Conservation (phyloP, 2,113 vertebrate species). For the Microtus ochrogaster region DNA sequence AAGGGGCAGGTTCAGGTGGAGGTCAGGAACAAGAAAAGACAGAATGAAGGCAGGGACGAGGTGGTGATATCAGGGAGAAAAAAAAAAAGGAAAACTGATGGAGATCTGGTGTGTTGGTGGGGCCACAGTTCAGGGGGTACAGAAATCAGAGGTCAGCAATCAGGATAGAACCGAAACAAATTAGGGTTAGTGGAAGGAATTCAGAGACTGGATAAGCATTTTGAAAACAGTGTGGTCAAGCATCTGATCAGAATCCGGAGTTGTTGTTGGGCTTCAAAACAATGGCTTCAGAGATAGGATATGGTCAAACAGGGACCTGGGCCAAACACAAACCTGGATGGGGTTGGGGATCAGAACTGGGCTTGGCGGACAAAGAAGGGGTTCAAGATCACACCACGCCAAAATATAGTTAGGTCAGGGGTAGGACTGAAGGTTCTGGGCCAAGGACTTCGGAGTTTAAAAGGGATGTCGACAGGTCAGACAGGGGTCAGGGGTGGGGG, state of each 20-base stretch:
- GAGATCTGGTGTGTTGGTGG: not conserved
- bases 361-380: conserved; percentile 12
- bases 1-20: conserved; percentile 51
- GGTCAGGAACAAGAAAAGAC: conserved; percentile 59
- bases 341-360: not conserved
- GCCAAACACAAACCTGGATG: conserved; percentile 2
- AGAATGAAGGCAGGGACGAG: not conserved
- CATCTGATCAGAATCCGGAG: conserved; percentile 9
- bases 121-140: not conserved
- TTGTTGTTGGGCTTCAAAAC: not conserved
- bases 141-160: conserved; percentile 44
- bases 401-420: conserved; percentile 41
- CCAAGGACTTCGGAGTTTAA: not conserved
- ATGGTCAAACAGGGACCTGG: not conserved
- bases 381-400: conserved; percentile 8
- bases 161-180: conserved; percentile 25
- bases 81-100: not conserved
- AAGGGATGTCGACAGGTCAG: not conserved
- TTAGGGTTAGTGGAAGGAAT: not conserved
- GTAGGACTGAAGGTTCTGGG: not conserved
- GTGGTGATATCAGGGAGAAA: not conserved
- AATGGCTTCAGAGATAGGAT: conserved; percentile 32
- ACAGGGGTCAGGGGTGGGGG: not conserved
- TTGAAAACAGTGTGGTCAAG: conserved; percentile 37
- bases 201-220: conserved; percentile 33